phyloP scores from a whole-genome alignment of 2,888 invertebrate species.

The Pseudoips prasinana region DNA sequence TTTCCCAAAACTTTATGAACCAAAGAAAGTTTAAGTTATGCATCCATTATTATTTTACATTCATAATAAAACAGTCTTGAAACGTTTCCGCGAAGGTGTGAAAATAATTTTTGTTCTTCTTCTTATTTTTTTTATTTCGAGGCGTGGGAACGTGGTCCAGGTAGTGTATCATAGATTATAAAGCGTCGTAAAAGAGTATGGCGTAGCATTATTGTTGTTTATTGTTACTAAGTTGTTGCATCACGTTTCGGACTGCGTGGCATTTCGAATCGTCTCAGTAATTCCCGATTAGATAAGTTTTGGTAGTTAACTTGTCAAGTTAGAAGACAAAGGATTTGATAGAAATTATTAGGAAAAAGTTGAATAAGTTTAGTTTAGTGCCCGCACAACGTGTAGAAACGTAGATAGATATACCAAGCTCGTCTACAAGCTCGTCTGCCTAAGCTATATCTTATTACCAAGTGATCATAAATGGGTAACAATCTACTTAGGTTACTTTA shows the following conservation, averaged over 20 bases:
- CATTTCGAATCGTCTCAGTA: conserved; percentile 30
- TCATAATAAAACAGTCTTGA: conserved; percentile 66
- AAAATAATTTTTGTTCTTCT: conserved; percentile 75
- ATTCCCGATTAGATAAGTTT: conserved; percentile 20
- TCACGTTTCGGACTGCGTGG: conserved; percentile 32
- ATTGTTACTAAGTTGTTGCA: conserved; percentile 36
- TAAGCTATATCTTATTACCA: too few relatives aligned
- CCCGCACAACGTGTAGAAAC: too few relatives aligned
- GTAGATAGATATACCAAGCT: too few relatives aligned
- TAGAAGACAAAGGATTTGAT: conserved; percentile 26
- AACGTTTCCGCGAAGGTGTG: conserved; percentile 77
- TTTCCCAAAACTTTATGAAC: conserved; percentile 25
- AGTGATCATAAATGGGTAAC: too few relatives aligned
- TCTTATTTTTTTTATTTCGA: conserved; percentile 47
- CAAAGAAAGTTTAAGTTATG: conserved; percentile 58
- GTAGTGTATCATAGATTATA: conserved; percentile 52
- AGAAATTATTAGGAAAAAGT: too few relatives aligned
- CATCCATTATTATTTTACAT: conserved; percentile 72
- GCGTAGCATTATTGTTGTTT: conserved; percentile 36
- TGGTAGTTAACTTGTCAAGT: conserved; percentile 2
- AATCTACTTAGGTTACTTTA: too few relatives aligned
- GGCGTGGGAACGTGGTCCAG: conserved; percentile 69
- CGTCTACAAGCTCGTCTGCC: too few relatives aligned
- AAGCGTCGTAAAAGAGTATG: conserved; percentile 42
- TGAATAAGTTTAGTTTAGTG: too few relatives aligned